phyloP scores from a whole-genome alignment of 2,888 invertebrate genomes.

The Idaea straminata region DNA sequence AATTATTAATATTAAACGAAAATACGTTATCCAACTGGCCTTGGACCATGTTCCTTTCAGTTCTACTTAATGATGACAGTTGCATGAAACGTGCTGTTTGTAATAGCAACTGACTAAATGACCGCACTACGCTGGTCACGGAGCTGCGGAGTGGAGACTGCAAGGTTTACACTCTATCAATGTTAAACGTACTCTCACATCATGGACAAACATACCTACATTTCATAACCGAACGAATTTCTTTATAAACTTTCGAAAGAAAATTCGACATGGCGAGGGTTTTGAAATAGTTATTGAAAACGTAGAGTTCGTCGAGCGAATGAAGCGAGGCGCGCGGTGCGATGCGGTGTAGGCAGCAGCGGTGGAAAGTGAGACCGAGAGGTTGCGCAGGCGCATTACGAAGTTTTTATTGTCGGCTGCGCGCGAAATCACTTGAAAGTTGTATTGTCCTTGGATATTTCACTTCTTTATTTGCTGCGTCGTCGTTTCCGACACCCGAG shows the following conservation, averaged over 20 bases:
- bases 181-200: constrained; percentile 5
- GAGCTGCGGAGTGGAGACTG: constrained; percentile 24
- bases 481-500: constrained; percentile 72
- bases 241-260: constrained; percentile 61
- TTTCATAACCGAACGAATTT: constrained; percentile 35
- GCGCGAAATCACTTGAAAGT: constrained; percentile 80
- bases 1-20: constrained; percentile 77
- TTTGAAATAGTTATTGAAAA: constrained; percentile 71
- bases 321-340: constrained; percentile 64
- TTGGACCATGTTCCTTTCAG: constrained; percentile 75
- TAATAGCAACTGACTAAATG: constrained; percentile 60
- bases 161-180: constrained; percentile 37
- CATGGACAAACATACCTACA: constrained; percentile 39
- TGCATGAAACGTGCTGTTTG: constrained; percentile 66
- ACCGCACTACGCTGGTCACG: constrained; percentile 50
- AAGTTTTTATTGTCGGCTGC: constrained; percentile 78
- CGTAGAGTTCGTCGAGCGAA: constrained; percentile 29
- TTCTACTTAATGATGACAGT: constrained; percentile 77
- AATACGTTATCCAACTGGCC: constrained; percentile 78
- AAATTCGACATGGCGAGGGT: constrained; percentile 71
- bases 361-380: constrained; percentile 77
- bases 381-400: constrained; percentile 77
- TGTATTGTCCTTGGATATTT: constrained; percentile 79
- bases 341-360: constrained; percentile 49
- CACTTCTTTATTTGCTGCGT: constrained; percentile 76